Evolutionary conservation across 2,888 invertebrate species (phyloP).

Genomic region (Sialis lutaria): DNA sequence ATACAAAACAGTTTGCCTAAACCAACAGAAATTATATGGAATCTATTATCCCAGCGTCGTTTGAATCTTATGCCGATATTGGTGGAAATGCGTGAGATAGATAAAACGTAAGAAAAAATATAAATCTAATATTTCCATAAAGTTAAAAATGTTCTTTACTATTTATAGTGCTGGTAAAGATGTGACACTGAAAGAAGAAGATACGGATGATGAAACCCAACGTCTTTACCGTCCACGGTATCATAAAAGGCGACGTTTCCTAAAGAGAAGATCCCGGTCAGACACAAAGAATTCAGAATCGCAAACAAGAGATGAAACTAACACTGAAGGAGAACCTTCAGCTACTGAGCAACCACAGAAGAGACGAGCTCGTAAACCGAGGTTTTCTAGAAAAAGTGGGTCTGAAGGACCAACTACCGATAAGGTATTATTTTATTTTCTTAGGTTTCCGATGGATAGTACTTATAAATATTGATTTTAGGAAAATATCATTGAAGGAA

Average conservation of each 20-base stretch:
- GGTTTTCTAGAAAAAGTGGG: constrained; percentile 6
- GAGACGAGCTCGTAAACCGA: constrained; percentile 1
- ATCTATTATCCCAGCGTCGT: constrained; percentile 51
- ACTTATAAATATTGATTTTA: not conserved
- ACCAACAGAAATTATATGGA: constrained; percentile 66
- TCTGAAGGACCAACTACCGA: not conserved
- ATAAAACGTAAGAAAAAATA: constrained; percentile 38
- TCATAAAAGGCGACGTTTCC: constrained; percentile 23
- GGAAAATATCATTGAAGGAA: constrained; percentile 16
- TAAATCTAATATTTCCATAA: not conserved
- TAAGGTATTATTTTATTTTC: not conserved
- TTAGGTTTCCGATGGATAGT: not conserved
- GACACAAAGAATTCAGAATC: constrained; percentile 14
- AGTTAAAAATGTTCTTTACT: not conserved
- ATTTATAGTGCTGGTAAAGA: constrained; percentile 35
- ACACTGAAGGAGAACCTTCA: constrained; percentile 5
- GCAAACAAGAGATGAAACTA: constrained; percentile 10
- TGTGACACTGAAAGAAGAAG: constrained; percentile 45
- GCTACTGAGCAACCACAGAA: constrained; percentile 4
- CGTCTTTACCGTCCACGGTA: constrained; percentile 26
- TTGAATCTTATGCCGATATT: constrained; percentile 57
- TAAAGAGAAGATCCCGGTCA: constrained; percentile 12
- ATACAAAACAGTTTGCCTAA: constrained; percentile 38
- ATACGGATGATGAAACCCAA: constrained; percentile 46
- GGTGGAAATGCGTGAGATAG: constrained; percentile 45